Evolutionary conservation across 1,140 invertebrate species (phyloP).

Genomic region (Phocides pigmalion): DNA sequence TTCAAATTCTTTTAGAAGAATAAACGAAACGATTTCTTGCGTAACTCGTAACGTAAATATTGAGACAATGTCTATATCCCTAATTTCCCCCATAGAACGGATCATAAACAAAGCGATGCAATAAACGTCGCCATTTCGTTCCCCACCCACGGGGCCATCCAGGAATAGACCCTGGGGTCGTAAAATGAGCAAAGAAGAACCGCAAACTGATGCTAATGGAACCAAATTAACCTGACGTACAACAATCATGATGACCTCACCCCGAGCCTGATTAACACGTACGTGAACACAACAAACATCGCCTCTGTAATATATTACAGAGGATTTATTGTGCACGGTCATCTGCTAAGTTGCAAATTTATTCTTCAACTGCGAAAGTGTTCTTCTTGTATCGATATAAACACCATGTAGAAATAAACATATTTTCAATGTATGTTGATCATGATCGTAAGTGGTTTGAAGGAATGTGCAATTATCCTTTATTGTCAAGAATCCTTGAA

Average conservation of each 20-base stretch:
- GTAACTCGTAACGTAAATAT: constrained; percentile 2
- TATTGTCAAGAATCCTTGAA: neutral
- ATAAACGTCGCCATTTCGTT: constrained; percentile 50
- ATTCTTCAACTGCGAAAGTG: neutral
- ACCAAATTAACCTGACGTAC: constrained; percentile 54
- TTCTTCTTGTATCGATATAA: neutral
- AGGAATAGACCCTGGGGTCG: constrained; percentile 52
- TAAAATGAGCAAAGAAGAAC: constrained; percentile 60
- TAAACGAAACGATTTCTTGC: no score
- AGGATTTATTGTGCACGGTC: neutral
- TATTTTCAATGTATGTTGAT: neutral
- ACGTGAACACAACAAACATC: constrained; percentile 21
- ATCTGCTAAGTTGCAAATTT: neutral
- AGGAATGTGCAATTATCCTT: neutral
- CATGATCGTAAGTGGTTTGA: neutral
- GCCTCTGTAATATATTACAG: constrained; percentile 26
- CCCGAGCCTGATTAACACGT: constrained; percentile 24
- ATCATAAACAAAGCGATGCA: constrained; percentile 51
- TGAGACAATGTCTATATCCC: constrained; percentile 29
- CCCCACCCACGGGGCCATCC: constrained; percentile 55
- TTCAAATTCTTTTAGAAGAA: no score
- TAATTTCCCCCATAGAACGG: constrained; percentile 41
- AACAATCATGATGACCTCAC: constrained; percentile 60
- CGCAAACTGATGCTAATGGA: constrained; percentile 58
- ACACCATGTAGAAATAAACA: neutral